phyloP scores from a whole-genome alignment of 2,888 invertebrate genomes.

The Diaprepes abbreviatus region DNA sequence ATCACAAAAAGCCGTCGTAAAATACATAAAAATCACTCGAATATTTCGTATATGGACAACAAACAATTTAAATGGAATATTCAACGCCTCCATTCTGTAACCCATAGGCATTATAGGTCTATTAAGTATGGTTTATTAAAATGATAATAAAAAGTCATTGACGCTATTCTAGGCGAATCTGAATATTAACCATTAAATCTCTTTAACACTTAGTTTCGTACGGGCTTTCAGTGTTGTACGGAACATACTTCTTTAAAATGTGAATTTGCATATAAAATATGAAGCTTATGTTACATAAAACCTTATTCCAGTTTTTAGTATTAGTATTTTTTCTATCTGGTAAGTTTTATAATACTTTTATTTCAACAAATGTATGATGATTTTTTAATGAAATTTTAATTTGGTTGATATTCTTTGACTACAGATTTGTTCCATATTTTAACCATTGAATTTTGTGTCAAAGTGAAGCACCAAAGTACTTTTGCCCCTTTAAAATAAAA shows the following conservation, averaged over 20 bases:
- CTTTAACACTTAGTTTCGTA: background rate
- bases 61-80: conserved; percentile 7
- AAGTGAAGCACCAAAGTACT: too few species aligned
- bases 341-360: too few species aligned
- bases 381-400: too few species aligned
- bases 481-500: too few species aligned
- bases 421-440: too few species aligned
- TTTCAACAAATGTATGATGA: too few species aligned
- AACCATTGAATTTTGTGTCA: too few species aligned
- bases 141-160: conserved; percentile 29
- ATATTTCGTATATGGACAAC: conserved; percentile 6
- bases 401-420: too few species aligned
- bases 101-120: conserved; percentile 23
- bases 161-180: conserved; percentile 11
- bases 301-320: background rate
- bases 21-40: background rate
- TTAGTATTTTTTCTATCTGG: conserved; percentile 7
- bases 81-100: conserved; percentile 16
- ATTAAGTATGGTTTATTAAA: conserved; percentile 27
- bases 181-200: conserved; percentile 9
- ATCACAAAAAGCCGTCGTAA: background rate
- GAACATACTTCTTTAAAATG: conserved; percentile 3
- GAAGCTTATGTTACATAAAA: background rate
- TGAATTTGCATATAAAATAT: background rate
- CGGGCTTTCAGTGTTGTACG: background rate